Evolutionary conservation across 2,113 vertebrate genomes (phyloP).

Genomic region (Silurus glanis): DNA sequence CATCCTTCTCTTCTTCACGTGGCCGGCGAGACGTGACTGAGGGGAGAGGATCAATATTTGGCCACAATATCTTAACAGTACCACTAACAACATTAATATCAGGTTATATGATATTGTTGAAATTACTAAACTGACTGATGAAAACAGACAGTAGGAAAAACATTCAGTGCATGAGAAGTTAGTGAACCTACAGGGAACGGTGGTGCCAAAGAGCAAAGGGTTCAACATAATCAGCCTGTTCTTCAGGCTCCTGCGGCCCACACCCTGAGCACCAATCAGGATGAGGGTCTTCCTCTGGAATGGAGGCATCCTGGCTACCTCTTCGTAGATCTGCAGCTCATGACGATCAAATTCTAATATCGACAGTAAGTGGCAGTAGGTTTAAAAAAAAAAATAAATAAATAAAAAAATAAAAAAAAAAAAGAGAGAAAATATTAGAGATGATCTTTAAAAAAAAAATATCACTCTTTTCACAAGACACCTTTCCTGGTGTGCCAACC

Average conservation of each 20-base stretch:
- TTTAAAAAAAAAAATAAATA: background rate
- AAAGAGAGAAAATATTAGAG: background rate
- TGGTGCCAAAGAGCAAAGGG: slow-evolving; percentile 90
- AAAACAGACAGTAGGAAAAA: background rate
- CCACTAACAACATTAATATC: background rate
- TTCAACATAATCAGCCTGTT: slow-evolving; percentile 94
- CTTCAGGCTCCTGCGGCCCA: slow-evolving; percentile 94
- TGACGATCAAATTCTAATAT: slow-evolving; percentile 93
- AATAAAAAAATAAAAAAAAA: too few species aligned
- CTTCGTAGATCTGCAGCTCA: slow-evolving; percentile 97
- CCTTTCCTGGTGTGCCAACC: slow-evolving; percentile 67
- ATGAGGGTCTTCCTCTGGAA: slow-evolving; percentile 97
- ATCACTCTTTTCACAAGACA: background rate
- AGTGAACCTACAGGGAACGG: slow-evolving; percentile 90
- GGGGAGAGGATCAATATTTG: background rate
- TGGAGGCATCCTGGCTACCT: slow-evolving; percentile 95
- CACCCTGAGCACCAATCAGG: slow-evolving; percentile 95
- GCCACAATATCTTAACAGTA: background rate
- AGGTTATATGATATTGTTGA: background rate
- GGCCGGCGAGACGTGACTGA: slow-evolving; percentile 91
- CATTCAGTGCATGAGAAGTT: background rate
- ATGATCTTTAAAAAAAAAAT: background rate
- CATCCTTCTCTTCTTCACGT: slow-evolving; percentile 92
- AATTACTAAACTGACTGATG: background rate
- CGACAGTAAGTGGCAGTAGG: background rate